Evolutionary conservation across 37 sponge, comb jelly and placozoan species (phyloP).

Genomic region (Eunapius fragilis): DNA sequence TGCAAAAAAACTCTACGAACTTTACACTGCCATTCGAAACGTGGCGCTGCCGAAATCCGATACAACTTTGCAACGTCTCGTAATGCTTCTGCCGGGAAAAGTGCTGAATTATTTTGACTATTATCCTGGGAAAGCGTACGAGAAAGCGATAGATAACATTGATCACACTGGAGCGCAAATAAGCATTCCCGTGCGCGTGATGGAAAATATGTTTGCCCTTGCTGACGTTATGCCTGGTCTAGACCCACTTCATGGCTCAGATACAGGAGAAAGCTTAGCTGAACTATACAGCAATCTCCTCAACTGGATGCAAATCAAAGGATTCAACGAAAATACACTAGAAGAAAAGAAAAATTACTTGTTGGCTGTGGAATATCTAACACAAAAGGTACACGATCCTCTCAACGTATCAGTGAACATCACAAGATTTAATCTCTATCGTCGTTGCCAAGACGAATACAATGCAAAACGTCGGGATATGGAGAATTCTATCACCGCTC

Average conservation of each 20-base stretch:
- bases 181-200: conserved; percentile 20
- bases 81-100: conserved; percentile 38
- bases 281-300: conserved; percentile 11
- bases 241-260: conserved; percentile 27
- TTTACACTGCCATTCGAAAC: conserved; percentile 7
- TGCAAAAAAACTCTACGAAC: neutral
- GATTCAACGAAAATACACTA: neutral
- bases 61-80: conserved; percentile 12
- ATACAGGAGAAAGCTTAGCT: conserved; percentile 25
- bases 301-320: conserved; percentile 12
- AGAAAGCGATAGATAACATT: neutral
- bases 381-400: conserved; percentile 2
- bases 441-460: neutral
- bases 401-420: neutral
- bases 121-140: conserved; percentile 36
- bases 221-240: conserved; percentile 14
- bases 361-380: conserved; percentile 4
- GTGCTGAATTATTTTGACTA: conserved; percentile 29
- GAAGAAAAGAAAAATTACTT: conserved; percentile 13
- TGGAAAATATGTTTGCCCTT: conserved; percentile 40
- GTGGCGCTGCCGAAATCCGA: conserved; percentile 8
- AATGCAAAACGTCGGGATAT: neutral
- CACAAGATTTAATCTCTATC: neutral
- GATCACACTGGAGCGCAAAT: conserved; percentile 16
- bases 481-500: conserved; percentile 5